Conservation (phyloP, 2,888 invertebrate genomes). For the Papilio elwesi region DNA sequence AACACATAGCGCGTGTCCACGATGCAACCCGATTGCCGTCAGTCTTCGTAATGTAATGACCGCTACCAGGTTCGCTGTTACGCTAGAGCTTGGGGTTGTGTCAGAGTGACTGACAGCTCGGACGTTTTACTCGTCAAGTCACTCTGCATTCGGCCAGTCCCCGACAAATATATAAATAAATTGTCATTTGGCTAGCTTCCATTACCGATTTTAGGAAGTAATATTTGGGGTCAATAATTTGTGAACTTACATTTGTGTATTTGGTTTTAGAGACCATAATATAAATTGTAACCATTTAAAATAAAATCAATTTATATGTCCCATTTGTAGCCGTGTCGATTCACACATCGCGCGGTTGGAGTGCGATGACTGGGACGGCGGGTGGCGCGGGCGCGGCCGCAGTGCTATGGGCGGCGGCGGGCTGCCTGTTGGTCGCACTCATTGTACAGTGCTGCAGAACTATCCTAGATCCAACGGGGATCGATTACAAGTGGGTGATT, state of each 20-base stretch:
- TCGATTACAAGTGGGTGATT: constrained; percentile 56
- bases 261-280: no score
- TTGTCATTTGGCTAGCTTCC: no score
- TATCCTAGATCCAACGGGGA: constrained; percentile 71
- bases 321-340: constrained; percentile 81
- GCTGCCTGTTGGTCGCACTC: constrained; percentile 80
- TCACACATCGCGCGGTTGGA: constrained; percentile 83
- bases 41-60: no score
- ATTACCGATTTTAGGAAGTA: neutral
- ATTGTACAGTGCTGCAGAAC: constrained; percentile 83
- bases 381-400: constrained; percentile 67
- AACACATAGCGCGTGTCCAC: no score
- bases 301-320: neutral
- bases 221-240: neutral
- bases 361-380: constrained; percentile 61
- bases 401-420: constrained; percentile 83
- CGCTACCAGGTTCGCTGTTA: no score
- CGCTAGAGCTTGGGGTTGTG: no score
- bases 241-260: no score
- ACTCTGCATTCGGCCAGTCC: no score
- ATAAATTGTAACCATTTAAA: neutral
- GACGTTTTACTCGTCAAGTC: no score
- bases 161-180: no score
- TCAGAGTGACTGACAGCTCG: no score
- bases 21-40: no score